phyloP scores from a whole-genome alignment of 1,140 invertebrate genomes.

The Penaeus chinensis region DNA sequence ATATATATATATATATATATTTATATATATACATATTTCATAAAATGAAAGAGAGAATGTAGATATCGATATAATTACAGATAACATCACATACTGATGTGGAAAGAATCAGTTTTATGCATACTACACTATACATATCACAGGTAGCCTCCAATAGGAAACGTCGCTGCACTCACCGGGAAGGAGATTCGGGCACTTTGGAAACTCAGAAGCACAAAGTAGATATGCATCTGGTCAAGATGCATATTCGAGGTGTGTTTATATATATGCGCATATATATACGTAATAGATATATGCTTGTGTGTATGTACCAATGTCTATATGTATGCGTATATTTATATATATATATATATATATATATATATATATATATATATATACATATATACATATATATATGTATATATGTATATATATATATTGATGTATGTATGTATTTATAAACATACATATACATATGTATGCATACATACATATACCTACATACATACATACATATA shows the following conservation, averaged over 20 bases:
- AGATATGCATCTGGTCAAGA: too few relatives aligned
- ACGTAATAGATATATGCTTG: slow-evolving; percentile 72
- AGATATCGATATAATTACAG: background rate
- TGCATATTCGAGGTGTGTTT: slow-evolving; percentile 61
- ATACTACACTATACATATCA: too few relatives aligned
- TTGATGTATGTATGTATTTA: background rate
- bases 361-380: background rate
- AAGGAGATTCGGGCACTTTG: background rate
- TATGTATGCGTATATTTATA: too few relatives aligned
- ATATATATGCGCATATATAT: slow-evolving; percentile 82
- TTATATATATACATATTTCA: too few relatives aligned
- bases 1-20: slow-evolving; percentile 7
- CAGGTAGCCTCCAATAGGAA: too few relatives aligned
- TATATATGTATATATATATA: background rate
- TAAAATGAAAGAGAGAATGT: too few relatives aligned
- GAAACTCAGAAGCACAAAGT: background rate
- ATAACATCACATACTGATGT: background rate
- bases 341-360: background rate
- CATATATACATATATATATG: background rate
- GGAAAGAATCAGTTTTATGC: background rate
- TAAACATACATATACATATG: background rate
- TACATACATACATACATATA: background rate
- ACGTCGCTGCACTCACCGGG: too few relatives aligned
- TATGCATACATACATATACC: background rate
- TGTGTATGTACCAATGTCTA: too few relatives aligned